phyloP scores from a whole-genome alignment of 2,797 vertebrate genomes.

The Amphiprion clarkii region DNA sequence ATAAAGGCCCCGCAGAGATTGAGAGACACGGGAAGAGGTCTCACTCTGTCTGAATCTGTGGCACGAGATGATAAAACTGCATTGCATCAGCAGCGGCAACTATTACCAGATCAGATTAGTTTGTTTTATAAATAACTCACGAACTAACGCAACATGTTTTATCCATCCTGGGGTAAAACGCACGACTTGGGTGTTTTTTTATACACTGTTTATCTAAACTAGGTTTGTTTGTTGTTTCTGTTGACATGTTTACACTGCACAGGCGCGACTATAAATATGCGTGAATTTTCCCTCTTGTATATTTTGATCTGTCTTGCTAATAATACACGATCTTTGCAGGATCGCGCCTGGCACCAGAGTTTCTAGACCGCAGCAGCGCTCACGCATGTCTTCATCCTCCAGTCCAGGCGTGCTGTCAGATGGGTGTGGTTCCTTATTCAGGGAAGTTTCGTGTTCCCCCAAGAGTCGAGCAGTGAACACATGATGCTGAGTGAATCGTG shows the following conservation, averaged over 20 bases:
- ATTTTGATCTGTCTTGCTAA: no score
- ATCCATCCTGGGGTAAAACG: neutral
- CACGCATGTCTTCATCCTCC: constrained; percentile 2
- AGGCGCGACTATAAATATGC: no score
- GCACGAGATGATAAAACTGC: neutral
- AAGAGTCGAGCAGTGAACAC: neutral
- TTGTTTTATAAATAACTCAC: no score
- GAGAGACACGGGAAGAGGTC: neutral
- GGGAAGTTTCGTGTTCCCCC: constrained; percentile 11
- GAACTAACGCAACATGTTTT: neutral
- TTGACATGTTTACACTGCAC: neutral
- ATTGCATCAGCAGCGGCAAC: neutral
- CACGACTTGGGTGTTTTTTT: no score
- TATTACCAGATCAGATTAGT: neutral
- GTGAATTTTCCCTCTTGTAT: no score
- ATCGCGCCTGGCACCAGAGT: accelerated
- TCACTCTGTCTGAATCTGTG: neutral
- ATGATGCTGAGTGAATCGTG: neutral
- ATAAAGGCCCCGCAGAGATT: constrained; percentile 13
- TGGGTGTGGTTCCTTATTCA: constrained; percentile 55
- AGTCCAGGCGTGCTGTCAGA: constrained; percentile 37
- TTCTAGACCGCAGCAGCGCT: constrained; percentile 22
- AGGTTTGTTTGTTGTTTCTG: neutral
- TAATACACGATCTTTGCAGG: constrained; percentile 58
- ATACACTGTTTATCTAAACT: neutral